These are phyloP conservation scores for Myripristis jacobus DNA, from an alignment of 2,797 vertebrate species.

Conservation along the genomic window DNA sequence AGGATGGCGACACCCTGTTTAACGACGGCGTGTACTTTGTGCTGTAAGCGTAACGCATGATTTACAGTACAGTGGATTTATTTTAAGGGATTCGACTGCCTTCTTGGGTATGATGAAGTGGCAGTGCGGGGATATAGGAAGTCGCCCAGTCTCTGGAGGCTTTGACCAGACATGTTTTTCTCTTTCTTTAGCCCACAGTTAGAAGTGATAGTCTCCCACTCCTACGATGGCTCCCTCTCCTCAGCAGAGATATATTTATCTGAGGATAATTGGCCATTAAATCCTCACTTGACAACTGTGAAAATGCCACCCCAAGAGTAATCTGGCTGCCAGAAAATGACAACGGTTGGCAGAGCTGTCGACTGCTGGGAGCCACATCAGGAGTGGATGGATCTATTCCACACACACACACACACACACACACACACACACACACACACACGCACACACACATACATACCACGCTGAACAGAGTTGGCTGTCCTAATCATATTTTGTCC, in stretches of 20 bases:
- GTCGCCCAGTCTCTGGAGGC: conserved; percentile 75
- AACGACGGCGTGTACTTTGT: conserved; percentile 74
- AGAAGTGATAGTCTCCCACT: conserved; percentile 80
- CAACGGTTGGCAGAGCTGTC: conserved; percentile 83
- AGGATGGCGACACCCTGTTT: conserved; percentile 78
- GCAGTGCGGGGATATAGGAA: conserved; percentile 70
- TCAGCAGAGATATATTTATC: conserved; percentile 86
- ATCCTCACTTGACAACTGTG: conserved; percentile 87
- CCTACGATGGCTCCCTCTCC: conserved; percentile 79
- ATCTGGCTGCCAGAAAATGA: conserved; percentile 85
- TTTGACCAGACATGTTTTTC: conserved; percentile 83
- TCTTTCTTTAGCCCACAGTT: conserved; percentile 83
- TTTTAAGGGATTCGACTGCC: conserved; percentile 75
- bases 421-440: conserved; percentile 8
- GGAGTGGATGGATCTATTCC: conserved; percentile 80
- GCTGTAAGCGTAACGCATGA: conserved; percentile 71
- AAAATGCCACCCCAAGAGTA: conserved; percentile 86
- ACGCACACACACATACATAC: not conserved
- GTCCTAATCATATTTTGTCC: conserved; percentile 77
- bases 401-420: conserved; percentile 65
- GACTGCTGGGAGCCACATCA: conserved; percentile 81
- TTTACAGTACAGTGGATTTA: conserved; percentile 74
- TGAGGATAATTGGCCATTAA: conserved; percentile 88
- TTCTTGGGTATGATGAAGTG: conserved; percentile 76
- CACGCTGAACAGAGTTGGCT: conserved; percentile 47